Conservation (phyloP, 2,888 invertebrate genomes). For the Tridacna crocea region DNA sequence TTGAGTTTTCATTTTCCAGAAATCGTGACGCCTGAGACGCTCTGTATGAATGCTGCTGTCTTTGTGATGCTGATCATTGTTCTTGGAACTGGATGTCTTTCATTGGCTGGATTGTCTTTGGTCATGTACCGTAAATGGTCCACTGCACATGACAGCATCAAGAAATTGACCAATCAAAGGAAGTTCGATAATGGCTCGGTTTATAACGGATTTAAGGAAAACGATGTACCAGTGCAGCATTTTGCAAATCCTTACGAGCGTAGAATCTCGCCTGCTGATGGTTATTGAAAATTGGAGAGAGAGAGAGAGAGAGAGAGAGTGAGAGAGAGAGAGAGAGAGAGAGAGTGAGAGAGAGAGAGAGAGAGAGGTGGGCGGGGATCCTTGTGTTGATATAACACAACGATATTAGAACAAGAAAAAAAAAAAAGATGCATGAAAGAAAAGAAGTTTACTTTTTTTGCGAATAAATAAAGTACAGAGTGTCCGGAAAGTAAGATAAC, state of each 20-base stretch:
- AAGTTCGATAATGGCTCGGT: not conserved
- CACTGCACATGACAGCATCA: not conserved
- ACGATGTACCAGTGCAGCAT: conserved; percentile 8
- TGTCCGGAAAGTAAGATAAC: too few relatives aligned
- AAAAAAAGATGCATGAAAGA: too few relatives aligned
- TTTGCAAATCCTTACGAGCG: conserved; percentile 16
- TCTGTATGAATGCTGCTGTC: conserved; percentile 47
- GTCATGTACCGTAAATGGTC: conserved; percentile 51
- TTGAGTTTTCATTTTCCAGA: conserved; percentile 39
- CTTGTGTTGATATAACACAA: too few relatives aligned
- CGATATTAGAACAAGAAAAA: too few relatives aligned
- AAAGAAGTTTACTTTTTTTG: too few relatives aligned
- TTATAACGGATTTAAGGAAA: not conserved
- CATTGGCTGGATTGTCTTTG: conserved; percentile 25
- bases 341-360: too few relatives aligned
- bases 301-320: too few relatives aligned
- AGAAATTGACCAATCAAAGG: conserved; percentile 7
- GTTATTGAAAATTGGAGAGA: too few relatives aligned
- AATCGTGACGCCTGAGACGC: conserved; percentile 42
- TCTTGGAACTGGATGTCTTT: conserved; percentile 28
- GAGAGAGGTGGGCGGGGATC: too few relatives aligned
- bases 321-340: too few relatives aligned
- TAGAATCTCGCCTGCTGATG: too few relatives aligned
- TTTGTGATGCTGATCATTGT: conserved; percentile 34
- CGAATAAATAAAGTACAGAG: too few relatives aligned